Conservation (phyloP, 2,113 vertebrate genomes). For the Apus apus region DNA sequence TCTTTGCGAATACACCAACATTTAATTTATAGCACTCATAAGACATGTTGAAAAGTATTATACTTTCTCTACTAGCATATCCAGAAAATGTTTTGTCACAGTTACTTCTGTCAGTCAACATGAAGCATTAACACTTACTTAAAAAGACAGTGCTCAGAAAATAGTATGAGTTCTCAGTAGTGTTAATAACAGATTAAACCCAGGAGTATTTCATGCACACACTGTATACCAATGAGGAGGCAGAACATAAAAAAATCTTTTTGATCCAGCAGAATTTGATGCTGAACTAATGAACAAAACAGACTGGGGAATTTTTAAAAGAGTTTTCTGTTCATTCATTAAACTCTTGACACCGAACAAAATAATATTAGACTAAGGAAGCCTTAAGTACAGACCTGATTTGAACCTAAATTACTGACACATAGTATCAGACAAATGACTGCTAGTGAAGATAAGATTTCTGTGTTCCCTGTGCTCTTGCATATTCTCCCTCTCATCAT, state of each 20-base stretch:
- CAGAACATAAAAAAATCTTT: background rate
- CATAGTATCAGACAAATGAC: background rate
- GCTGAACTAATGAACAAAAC: background rate
- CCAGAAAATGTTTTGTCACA: conserved; percentile 1
- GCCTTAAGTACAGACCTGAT: background rate
- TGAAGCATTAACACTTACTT: background rate
- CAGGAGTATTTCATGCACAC: background rate
- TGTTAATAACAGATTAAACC: background rate
- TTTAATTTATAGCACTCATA: background rate
- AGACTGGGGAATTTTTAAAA: background rate
- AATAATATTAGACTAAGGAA: background rate
- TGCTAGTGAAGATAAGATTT: background rate
- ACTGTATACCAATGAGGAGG: background rate
- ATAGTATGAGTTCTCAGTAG: background rate
- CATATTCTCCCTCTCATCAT: background rate
- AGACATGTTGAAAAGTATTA: background rate
- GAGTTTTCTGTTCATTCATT: background rate
- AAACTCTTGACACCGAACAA: background rate
- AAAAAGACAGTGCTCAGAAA: background rate
- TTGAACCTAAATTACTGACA: background rate
- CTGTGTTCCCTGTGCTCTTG: background rate
- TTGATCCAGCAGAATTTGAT: background rate
- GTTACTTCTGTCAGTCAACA: background rate
- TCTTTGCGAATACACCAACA: background rate
- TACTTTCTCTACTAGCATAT: background rate